These are phyloP conservation scores for Agriopis marginaria DNA, from an alignment of 2,888 invertebrate species.

Conservation along the genomic window DNA sequence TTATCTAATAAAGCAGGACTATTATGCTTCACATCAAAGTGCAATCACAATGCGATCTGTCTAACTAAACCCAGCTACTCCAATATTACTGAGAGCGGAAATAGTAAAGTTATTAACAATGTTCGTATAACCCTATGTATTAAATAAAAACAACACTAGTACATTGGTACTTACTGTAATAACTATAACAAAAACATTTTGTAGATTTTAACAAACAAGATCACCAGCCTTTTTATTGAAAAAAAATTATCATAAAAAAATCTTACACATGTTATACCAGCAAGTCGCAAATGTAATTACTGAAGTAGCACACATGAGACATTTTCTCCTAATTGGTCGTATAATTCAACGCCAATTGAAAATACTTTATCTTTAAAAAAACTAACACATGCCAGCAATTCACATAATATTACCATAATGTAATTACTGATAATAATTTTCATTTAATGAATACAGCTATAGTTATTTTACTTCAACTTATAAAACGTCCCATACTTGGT, in stretches of 20 bases:
- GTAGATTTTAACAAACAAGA: background rate
- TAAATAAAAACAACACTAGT: background rate
- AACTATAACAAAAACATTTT: background rate
- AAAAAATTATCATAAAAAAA: background rate
- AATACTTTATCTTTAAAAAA: too few species aligned
- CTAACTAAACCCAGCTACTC: too few species aligned
- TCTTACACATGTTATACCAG: too few species aligned
- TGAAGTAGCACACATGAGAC: too few species aligned
- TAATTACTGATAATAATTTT: too few species aligned
- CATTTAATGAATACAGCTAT: too few species aligned
- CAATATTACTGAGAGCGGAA: too few species aligned
- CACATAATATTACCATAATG: too few species aligned
- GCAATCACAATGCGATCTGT: background rate
- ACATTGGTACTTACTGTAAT: background rate
- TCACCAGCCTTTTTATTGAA: background rate
- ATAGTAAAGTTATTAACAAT: too few species aligned
- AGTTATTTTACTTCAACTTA: background rate
- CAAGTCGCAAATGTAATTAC: background rate
- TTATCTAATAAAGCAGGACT: background rate
- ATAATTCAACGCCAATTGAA: too few species aligned
- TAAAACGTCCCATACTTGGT: background rate
- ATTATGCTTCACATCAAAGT: background rate
- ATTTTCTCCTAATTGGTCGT: too few species aligned
- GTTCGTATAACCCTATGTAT: background rate
- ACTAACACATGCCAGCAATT: too few species aligned